Evolutionary conservation across 1,140 invertebrate species (phyloP).

Genomic region (Pteromalus puparum): DNA sequence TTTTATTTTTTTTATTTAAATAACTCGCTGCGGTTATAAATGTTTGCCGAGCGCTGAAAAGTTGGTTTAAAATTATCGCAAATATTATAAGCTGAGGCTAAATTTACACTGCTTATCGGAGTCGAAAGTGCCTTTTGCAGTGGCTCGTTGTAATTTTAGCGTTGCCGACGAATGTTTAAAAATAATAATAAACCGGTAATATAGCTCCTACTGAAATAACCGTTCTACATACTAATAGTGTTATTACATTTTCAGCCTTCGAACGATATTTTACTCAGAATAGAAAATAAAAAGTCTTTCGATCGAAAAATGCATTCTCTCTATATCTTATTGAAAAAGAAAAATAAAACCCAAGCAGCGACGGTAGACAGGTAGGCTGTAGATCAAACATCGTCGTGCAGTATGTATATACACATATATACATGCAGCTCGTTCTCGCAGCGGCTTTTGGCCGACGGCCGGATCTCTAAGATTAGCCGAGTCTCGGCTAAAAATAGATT

Average conservation of each 20-base stretch:
- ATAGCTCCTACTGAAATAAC: no score
- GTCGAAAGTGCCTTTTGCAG: background rate
- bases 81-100: background rate
- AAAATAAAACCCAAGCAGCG: background rate
- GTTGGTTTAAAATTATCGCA: background rate
- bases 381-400: background rate
- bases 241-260: no score
- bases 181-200: no score
- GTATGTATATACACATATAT: background rate
- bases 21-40: background rate
- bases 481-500: conserved; percentile 64
- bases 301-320: no score
- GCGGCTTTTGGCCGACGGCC: conserved; percentile 62
- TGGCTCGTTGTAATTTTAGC: no score
- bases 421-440: background rate
- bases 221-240: no score
- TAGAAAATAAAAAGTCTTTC: no score
- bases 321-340: no score
- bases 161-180: no score
- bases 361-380: conserved; percentile 32
- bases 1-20: background rate
- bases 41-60: background rate
- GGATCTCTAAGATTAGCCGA: conserved; percentile 67
- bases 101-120: background rate
- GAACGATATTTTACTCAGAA: no score